Base-by-base conservation (phyloP, 2,113 vertebrate genomes). In the Beaufortia kweichowensis region DNA sequence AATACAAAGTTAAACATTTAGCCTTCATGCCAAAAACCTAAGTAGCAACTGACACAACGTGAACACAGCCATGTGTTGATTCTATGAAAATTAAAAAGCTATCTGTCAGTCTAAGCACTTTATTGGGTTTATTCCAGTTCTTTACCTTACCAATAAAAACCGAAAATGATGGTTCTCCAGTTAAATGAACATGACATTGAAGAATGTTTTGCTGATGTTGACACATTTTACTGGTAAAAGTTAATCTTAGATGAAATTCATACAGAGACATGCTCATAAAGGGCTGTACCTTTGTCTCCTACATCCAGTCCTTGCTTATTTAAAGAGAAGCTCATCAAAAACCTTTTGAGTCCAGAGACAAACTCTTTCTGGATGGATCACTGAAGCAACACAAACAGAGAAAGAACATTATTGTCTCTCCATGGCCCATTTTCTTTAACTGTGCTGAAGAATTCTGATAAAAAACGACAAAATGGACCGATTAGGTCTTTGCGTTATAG, bases 161-260 rank as follows among this genome's bases (percentile, higher is more conserved):
- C 17, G 14, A 55, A 55, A 70, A 53, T 19, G n/a, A 17, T 68
- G 12, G 62, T 53, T 11, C 21, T 24, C 10, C 15, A 43, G 53
- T 72, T 72, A 60, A 23, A 65, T 56, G 76, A 84, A 82, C 63
- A 75, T 69, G n/a, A 67, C 63, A 4, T 2, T 57, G 28, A 43
- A 39, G 21, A 43, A 23, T 31, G 69, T 90, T 56, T 79, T 87
- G 88, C 88, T 91, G 87, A 89, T 60, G 79, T 66, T 29, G 74
- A 86, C 81, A 86, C 7, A 23, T 70, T 68, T 68, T 7, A 53
- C 65, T 68, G 19, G 46, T 31, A 84, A 84, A 90, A 86, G 88
- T 91, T 90, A 88, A 91, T 88, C 84, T 89, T 90, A 84, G 81
- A 90, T 86, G 79, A 87, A 84, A 56, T 86, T 88, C 87, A 86